These are phyloP conservation scores for Acanthosepion esculentum DNA, from an alignment of 2,888 invertebrate genomes.

Conservation along the genomic window DNA sequence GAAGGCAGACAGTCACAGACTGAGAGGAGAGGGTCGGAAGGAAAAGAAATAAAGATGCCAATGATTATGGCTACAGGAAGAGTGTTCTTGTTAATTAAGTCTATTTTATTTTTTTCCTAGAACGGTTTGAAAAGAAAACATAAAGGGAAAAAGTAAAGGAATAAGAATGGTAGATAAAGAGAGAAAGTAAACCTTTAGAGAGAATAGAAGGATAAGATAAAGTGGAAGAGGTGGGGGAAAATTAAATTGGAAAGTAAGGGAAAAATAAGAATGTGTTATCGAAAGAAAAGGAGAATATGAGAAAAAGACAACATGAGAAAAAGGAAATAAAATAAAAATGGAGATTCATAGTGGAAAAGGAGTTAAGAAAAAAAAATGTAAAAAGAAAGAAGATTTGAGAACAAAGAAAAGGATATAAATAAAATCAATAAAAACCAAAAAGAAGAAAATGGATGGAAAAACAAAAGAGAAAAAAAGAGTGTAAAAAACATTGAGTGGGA, in stretches of 20 bases:
- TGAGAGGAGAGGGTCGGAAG: neutral
- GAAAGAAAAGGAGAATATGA: neutral
- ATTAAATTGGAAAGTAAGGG: neutral
- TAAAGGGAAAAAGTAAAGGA: neutral
- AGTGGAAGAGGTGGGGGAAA: neutral
- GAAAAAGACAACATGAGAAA: neutral
- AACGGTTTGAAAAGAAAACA: neutral
- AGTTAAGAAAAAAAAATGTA: neutral
- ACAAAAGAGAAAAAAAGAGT: too few species aligned
- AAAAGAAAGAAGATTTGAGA: neutral
- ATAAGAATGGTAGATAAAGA: neutral
- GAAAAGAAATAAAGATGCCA: neutral
- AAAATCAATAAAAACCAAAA: neutral
- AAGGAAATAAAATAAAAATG: neutral
- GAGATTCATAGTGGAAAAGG: neutral
- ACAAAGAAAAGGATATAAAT: neutral
- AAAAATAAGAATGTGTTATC: too few species aligned
- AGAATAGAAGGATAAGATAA: neutral
- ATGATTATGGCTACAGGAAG: neutral
- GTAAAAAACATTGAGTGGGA: neutral
- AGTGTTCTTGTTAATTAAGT: neutral
- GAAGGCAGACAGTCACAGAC: neutral
- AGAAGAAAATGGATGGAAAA: too few species aligned
- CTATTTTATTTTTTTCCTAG: neutral
- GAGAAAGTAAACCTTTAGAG: neutral